These are phyloP conservation scores for Semibalanus balanoides DNA, from an alignment of 1,140 invertebrate species.

Conservation along the genomic window DNA sequence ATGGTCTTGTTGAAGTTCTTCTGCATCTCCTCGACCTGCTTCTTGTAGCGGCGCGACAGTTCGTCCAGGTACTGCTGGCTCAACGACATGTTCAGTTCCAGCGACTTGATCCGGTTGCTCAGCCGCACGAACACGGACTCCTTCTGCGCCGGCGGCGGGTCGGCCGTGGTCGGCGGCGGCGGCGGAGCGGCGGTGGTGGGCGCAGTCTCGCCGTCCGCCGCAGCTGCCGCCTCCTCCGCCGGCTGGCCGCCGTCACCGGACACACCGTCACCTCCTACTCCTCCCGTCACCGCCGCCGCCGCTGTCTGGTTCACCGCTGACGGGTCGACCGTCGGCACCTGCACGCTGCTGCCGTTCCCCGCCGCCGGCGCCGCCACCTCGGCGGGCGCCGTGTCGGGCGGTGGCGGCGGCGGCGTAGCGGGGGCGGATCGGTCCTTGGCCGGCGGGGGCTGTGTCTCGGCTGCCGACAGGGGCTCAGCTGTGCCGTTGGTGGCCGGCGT, in stretches of 20 bases:
- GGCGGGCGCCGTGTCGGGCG: too few species aligned
- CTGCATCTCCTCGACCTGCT: constrained; percentile 91
- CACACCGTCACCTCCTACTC: too few species aligned
- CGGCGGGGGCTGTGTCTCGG: background rate
- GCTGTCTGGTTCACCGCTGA: background rate
- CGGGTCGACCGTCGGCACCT: background rate
- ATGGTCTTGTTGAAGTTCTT: constrained; percentile 66
- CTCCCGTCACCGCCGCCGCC: too few species aligned
- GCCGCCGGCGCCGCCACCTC: background rate
- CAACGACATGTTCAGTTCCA: constrained; percentile 91
- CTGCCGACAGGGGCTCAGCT: background rate
- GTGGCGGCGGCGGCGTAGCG: too few species aligned
- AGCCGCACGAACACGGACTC: constrained; percentile 90
- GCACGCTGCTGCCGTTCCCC: background rate
- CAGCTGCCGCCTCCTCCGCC: background rate
- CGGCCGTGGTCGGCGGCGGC: background rate
- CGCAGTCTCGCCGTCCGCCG: too few species aligned
- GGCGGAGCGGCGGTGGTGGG: too few species aligned
- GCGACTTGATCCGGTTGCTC: constrained; percentile 83
- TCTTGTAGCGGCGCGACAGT: constrained; percentile 81
- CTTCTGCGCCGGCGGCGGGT: constrained; percentile 46
- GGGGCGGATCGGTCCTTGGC: too few species aligned
- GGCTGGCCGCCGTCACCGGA: too few species aligned
- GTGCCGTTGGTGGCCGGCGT: background rate
- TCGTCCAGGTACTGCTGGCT: constrained; percentile 92